Conservation (phyloP, 2,797 vertebrate genomes). For the Bradypus variegatus region DNA sequence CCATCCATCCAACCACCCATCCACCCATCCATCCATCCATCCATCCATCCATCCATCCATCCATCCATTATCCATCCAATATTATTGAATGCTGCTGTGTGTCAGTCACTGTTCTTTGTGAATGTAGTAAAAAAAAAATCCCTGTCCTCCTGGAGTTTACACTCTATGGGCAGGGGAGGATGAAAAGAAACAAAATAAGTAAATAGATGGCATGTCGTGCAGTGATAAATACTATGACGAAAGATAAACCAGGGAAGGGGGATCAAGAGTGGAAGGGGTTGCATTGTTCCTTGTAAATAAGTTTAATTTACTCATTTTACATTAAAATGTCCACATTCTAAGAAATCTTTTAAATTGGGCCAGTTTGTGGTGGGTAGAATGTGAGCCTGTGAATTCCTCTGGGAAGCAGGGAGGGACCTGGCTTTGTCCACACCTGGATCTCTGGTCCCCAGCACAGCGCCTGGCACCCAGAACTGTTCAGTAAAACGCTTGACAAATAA, state of each 20-base stretch:
- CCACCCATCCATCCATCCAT: rapidly evolving
- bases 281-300: background rate
- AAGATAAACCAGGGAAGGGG: background rate
- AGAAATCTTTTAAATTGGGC: background rate
- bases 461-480: background rate
- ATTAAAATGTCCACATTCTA: background rate
- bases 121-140: background rate
- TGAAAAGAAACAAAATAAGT: too few species aligned
- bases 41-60: rapidly evolving
- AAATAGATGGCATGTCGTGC: background rate
- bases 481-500: background rate
- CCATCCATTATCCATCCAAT: background rate
- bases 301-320: background rate
- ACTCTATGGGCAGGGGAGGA: too few species aligned
- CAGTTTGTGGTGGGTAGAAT: background rate
- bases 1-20: rapidly evolving
- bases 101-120: background rate
- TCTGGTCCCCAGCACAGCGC: too few species aligned
- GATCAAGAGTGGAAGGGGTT: too few species aligned
- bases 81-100: background rate
- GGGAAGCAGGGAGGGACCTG: background rate
- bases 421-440: background rate
- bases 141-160: background rate
- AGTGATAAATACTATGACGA: background rate
- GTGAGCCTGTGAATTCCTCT: background rate